These are phyloP conservation scores for Vulpes vulpes DNA, from an alignment of 2,113 vertebrate species.

Conservation along the genomic window DNA sequence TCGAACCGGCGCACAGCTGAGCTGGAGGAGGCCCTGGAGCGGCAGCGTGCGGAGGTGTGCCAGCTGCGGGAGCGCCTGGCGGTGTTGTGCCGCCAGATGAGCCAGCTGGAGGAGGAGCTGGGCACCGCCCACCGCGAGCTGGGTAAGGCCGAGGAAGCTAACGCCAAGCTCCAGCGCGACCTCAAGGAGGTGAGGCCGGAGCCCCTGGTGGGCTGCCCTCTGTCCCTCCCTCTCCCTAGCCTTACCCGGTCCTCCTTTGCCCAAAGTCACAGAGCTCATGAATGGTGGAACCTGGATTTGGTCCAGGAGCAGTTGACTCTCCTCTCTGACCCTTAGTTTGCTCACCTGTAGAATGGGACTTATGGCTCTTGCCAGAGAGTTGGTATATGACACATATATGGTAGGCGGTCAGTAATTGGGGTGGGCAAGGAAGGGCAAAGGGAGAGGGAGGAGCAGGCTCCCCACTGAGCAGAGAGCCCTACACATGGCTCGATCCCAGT, in stretches of 20 bases:
- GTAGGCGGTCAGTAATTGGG: neutral
- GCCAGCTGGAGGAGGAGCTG: slow-evolving; percentile 95
- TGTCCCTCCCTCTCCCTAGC: neutral
- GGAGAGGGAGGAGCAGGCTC: too few relatives aligned
- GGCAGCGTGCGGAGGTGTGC: slow-evolving; percentile 92
- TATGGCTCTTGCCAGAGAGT: neutral
- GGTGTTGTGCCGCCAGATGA: slow-evolving; percentile 95
- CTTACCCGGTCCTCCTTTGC: neutral
- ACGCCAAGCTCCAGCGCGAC: slow-evolving; percentile 94
- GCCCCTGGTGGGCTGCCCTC: neutral
- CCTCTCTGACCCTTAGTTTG: neutral
- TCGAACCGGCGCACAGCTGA: slow-evolving; percentile 87
- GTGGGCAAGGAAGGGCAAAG: too few relatives aligned
- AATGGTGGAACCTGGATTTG: neutral
- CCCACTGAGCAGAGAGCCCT: too few relatives aligned
- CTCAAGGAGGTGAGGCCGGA: slow-evolving; percentile 92
- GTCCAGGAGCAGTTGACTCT: neutral
- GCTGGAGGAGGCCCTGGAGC: slow-evolving; percentile 92
- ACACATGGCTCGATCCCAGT: neutral
- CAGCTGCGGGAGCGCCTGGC: slow-evolving; percentile 95
- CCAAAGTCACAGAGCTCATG: neutral
- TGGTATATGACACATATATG: neutral
- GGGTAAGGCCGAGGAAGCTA: slow-evolving; percentile 94
- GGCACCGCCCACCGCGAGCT: slow-evolving; percentile 93
- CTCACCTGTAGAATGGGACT: neutral